Conservation (phyloP, 2,113 vertebrate genomes). For the Gymnogyps californianus region DNA sequence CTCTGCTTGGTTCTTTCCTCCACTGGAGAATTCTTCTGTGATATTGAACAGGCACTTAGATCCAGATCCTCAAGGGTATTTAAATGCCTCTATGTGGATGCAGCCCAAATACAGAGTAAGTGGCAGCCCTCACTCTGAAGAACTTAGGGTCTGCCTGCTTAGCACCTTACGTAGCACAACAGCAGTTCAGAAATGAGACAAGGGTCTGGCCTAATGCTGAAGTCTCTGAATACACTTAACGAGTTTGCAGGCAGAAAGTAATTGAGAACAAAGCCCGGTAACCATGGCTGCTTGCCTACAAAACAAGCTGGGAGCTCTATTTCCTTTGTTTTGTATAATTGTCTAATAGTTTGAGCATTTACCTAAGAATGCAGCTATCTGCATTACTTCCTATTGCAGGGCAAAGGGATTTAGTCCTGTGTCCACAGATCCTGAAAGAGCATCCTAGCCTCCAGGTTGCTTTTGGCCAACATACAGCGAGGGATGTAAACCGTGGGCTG, state of each 20-base stretch:
- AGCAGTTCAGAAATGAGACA: not conserved
- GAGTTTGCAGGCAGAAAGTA: not conserved
- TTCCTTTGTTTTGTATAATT: not conserved
- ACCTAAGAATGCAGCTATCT: not conserved
- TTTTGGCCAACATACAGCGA: rapidly evolving
- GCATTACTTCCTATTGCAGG: not conserved
- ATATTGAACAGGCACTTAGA: not conserved
- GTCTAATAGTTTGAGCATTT: not conserved
- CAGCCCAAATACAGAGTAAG: not conserved
- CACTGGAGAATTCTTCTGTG: not conserved
- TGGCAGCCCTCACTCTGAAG: not conserved
- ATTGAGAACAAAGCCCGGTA: not conserved
- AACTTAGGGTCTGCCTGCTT: not conserved
- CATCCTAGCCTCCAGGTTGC: not conserved
- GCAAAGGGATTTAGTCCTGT: not conserved
- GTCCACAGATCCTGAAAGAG: not conserved
- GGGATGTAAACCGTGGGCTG: not conserved
- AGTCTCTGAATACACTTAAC: not conserved
- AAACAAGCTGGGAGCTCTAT: not conserved
- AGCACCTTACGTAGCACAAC: not conserved
- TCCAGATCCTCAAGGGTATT: not conserved
- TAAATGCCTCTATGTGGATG: not conserved
- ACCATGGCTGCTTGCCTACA: not conserved
- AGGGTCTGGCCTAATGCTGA: not conserved
- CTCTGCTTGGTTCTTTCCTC: not conserved